Base-by-base conservation (phyloP, 2,888 invertebrate genomes). In the Hirtodrosophila alboralis region DNA sequence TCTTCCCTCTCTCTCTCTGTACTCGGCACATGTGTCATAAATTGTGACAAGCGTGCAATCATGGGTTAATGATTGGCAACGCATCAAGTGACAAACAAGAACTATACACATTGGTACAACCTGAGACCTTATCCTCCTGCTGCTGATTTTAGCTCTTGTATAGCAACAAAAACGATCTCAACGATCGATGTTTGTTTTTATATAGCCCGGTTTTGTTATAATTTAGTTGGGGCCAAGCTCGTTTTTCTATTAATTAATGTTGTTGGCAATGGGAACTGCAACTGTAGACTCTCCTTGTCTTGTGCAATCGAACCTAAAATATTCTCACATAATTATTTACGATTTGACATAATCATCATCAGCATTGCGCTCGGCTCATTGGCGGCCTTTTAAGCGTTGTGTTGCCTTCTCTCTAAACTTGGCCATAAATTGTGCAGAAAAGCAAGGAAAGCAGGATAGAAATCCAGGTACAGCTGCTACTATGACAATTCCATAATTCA, bases 321-420 rank as follows among this genome's bases (percentile, higher is more conserved):
- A 85, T 87, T 86, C 86, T 87, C 87, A 86, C 86, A 86, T 86
- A 87, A 86, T 86, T 86, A 87, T 86, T 86, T 87, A 86, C 87
- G 86, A 86, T 85, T 79, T 77, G 73, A 85, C 85, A 87, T 87
- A 85, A 86, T 86, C 86, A 86, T 84, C 77, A 76, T 49, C 65
- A 48, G 3, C 18, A 4, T 5, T 1, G 18, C 18, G 18, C 18
- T 3, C 62, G 52, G 52, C 30, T 51, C 49, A 38, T 54, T 67
- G 60, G 62, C 59, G 59, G 59, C 37, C 48, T 53, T 58, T 63
- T 43, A 66, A 37, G 58, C 36, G 2, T 33, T 26, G 14, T 21
- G 34, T 27, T 7, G 33, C 12, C n/a, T n/a, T n/a, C n/a, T n/a
- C n/a, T n/a, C n/a, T n/a, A n/a, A n/a, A n/a, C n/a, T n/a, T 36